Evolutionary conservation across 2,797 vertebrate genomes (phyloP).

Genomic region (Lutjanus argentimaculatus): DNA sequence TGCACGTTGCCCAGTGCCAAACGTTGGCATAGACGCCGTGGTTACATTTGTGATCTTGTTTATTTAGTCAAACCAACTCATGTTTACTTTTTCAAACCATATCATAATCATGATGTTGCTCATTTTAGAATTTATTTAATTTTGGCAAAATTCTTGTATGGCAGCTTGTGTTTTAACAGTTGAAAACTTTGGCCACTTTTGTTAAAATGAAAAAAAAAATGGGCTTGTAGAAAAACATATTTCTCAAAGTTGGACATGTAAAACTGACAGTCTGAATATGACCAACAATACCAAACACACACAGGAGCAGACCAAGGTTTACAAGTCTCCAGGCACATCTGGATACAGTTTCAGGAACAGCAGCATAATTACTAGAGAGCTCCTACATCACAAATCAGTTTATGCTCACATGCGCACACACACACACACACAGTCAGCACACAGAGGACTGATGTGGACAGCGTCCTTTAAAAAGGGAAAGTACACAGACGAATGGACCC

Average conservation of each 20-base stretch:
- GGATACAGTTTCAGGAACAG: conserved; percentile 56
- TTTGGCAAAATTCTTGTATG: neutral
- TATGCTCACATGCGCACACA: neutral
- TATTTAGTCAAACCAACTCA: no score
- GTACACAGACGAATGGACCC: conserved; percentile 30
- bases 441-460: neutral
- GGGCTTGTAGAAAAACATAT: neutral
- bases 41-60: neutral
- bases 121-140: neutral
- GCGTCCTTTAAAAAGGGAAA: conserved; percentile 37
- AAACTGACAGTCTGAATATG: conserved; percentile 15
- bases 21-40: neutral
- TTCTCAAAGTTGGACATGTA: neutral
- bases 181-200: no score
- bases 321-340: conserved; percentile 51
- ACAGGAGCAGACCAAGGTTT: neutral
- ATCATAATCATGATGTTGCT: no score
- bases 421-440: neutral
- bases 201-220: neutral
- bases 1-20: neutral
- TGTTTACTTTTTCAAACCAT: no score
- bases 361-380: conserved; percentile 46
- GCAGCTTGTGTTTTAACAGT: neutral
- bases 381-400: conserved; percentile 42
- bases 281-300: conserved; percentile 27